Evolutionary conservation across 2,113 vertebrate genomes (phyloP), one percentile per base, ranked within the genome.

Genomic region (Mus spicilegus): DNA sequence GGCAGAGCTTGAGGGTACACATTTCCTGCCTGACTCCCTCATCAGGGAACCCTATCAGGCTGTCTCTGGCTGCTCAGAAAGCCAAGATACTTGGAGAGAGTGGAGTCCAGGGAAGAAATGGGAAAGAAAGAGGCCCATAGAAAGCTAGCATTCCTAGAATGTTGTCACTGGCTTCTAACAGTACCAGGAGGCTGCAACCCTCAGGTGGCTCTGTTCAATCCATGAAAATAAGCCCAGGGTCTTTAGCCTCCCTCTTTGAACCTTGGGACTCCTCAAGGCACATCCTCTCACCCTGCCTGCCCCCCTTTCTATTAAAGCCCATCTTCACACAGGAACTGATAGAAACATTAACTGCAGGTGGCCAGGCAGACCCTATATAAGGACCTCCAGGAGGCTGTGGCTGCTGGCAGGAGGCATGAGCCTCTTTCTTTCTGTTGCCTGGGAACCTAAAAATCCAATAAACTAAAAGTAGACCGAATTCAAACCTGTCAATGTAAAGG

Each of bases 341-440:
- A 24, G 76, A 89, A 91, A 51, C 58, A 26, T 75, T 51, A 56
- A 46, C 73, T 91, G 19, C 73, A 91, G 24, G n/a, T 95, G 76
- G 89, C 96, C 89, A 42, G 2, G 63, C 51, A 58, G 91, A 39
- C 81, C 84, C 56, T 93, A 1, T 7, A 17, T 90, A 42, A 75
- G 95, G 86, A 89, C 92, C 63, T 84, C 84, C 85, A 39, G 33
- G 56, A 58, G 87, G 70, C 70, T 80, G 28, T 70, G 75, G 46
- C 65, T 73, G 8, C 87, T 92, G 36, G 13, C 54, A 72, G 87
- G 46, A 91, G 77, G 36, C 46, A 42, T 26, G 13, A 84, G 39
- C 70, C 88, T 19, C 46, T n/a, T 78, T 89, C 61, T 65, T 77
- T 65, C 88, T 77, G 26, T 77, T 91, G 85, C 88, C 81, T 96